Evolutionary conservation across 2,888 invertebrate genomes (phyloP).

Genomic region (Dryocosmus kuriphilus): DNA sequence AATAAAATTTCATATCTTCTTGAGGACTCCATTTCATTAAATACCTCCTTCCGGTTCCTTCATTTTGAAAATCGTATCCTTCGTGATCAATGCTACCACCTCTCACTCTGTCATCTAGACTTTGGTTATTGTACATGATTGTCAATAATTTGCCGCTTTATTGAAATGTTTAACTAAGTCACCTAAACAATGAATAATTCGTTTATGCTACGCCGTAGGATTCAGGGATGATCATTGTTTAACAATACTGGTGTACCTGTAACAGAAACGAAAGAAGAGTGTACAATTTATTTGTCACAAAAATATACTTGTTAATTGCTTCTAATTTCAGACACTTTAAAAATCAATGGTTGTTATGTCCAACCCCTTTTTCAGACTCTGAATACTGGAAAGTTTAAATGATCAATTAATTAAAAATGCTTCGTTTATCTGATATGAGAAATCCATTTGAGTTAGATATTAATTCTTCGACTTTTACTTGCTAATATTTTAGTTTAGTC

Average conservation of each 20-base stretch:
- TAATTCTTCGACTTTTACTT: too few relatives aligned
- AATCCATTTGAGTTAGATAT: too few relatives aligned
- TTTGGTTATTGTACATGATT: constrained; percentile 57
- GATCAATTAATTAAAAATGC: too few relatives aligned
- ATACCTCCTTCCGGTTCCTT: constrained; percentile 59
- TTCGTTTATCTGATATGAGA: too few relatives aligned
- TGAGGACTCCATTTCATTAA: constrained; percentile 63
- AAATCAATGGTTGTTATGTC: background rate
- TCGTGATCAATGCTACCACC: constrained; percentile 52
- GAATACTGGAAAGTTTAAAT: too few relatives aligned
- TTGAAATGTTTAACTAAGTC: background rate
- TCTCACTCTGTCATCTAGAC: constrained; percentile 52
- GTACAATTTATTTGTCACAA: background rate
- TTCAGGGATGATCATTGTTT: background rate
- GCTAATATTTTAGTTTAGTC: too few relatives aligned
- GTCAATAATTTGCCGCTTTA: background rate
- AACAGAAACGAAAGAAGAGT: background rate
- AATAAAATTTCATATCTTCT: constrained; percentile 57
- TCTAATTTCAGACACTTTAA: background rate
- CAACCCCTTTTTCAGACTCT: too few relatives aligned
- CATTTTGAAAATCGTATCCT: constrained; percentile 59
- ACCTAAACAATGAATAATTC: too few relatives aligned
- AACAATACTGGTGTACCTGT: background rate
- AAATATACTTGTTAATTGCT: too few relatives aligned
- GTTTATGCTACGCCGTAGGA: background rate